Evolutionary conservation across 2,797 vertebrate genomes (phyloP), one percentile per base, ranked within the genome.

Genomic region (Neosalanx taihuensis): DNA sequence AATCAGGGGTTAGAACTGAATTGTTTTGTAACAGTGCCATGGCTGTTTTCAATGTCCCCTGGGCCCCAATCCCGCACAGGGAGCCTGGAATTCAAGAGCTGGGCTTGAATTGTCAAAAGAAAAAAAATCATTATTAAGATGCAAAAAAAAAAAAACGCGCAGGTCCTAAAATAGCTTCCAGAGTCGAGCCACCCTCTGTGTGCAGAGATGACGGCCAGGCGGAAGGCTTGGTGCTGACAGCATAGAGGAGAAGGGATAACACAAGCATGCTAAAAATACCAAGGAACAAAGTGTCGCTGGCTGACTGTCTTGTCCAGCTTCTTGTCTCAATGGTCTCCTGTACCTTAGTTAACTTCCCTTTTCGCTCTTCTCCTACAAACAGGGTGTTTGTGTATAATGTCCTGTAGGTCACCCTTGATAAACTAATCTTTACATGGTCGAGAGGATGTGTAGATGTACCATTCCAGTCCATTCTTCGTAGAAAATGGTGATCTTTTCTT

Each of bases 401-500:
- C 56, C 31, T 76, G 41, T 37, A 46, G 10, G 41, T 13, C 41
- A 9, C 41, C 41, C 7, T 46, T 46, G 23, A 26, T 26, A 12
- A 12, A 9, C 10, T 46, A 13, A 46, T 46, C 41, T 46, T 46
- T 46, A 46, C 10, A 46, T 12, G 41, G 41, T 46, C 1, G 41
- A 46, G 41, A 41, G 12, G 37, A 13, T 74, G 76, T 75, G 30
- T 69, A 57, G 51, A 60, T 69, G n/a, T 61, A 59, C 76, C 76
- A 76, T 65, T 56, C 49, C 67, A 63, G 64, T 73, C 79, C 17
- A 5, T 69, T 77, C 78, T 88, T 86, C 74, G 81, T 75, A 73
- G 74, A 75, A 83, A 84, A 79, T 29, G 35, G 46, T 65, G 46
- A 76, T 75, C 69, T 64, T 75, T 79, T 72, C 76, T 76, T 69